Percentiles rank a stretch among this genome's conserved stretches.
phyloP scores from a whole-genome alignment of 2,888 invertebrate genomes.

The Agrotis exclamationis region DNA sequence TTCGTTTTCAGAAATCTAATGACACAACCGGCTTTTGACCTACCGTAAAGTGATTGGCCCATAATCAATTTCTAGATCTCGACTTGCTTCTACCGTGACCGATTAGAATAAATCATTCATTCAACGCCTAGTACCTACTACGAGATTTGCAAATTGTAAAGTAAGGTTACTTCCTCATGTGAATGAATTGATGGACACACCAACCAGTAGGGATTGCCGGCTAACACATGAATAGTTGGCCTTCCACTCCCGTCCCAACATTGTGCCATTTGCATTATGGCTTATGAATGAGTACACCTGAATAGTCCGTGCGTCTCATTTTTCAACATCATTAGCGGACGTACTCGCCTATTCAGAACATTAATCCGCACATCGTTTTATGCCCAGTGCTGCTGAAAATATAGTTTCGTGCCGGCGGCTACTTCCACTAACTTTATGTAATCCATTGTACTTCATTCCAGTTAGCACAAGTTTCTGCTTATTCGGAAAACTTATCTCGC shows the following conservation, averaged over 20 bases:
- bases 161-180: slow-evolving; percentile 59
- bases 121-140: slow-evolving; percentile 39
- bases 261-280: slow-evolving; percentile 80
- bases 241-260: slow-evolving; percentile 86
- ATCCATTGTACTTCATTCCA: slow-evolving; percentile 53
- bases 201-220: slow-evolving; percentile 75
- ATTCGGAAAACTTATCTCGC: slow-evolving; percentile 58
- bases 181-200: slow-evolving; percentile 71
- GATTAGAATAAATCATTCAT: slow-evolving; percentile 55
- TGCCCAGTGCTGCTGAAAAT: slow-evolving; percentile 51
- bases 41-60: slow-evolving; percentile 2
- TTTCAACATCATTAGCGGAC: slow-evolving; percentile 76
- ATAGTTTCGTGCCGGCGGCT: slow-evolving; percentile 36
- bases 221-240: slow-evolving; percentile 83
- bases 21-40: background rate
- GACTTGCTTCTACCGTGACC: slow-evolving; percentile 29
- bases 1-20: slow-evolving; percentile 10
- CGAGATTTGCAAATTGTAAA: slow-evolving; percentile 58
- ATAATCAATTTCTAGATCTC: slow-evolving; percentile 40
- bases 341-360: slow-evolving; percentile 69
- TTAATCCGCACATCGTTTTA: slow-evolving; percentile 64
- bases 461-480: slow-evolving; percentile 55
- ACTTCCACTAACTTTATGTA: slow-evolving; percentile 38
- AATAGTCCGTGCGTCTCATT: slow-evolving; percentile 80
- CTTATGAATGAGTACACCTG: slow-evolving; percentile 79